A percentile compares a stretch with the other conserved stretches of the same genome.
Evolutionary conservation across 2,888 invertebrate genomes (phyloP).

Genomic region (Apoda limacodes): DNA sequence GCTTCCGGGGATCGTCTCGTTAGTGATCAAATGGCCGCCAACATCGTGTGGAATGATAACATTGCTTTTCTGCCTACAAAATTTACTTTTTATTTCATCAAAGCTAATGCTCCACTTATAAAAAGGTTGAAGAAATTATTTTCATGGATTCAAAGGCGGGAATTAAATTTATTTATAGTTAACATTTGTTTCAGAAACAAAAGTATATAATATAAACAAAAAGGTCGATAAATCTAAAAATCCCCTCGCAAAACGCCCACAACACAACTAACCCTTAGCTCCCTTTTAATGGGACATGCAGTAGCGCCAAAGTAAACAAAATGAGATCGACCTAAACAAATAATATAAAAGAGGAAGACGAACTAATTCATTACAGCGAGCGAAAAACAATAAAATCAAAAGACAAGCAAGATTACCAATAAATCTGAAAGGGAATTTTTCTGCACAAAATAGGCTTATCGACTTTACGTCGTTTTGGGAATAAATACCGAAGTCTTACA

Average conservation of each 20-base stretch:
- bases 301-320: slow-evolving; percentile 47
- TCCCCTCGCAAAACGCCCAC: slow-evolving; percentile 47
- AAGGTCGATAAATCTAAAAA: slow-evolving; percentile 48
- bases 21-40: slow-evolving; percentile 50
- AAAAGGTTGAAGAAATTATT: slow-evolving; percentile 35
- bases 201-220: slow-evolving; percentile 29
- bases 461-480: slow-evolving; percentile 54
- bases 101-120: slow-evolving; percentile 28
- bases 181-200: slow-evolving; percentile 17
- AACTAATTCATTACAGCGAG: slow-evolving; percentile 51
- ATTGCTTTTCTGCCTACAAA: slow-evolving; percentile 37
- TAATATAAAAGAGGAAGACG: slow-evolving; percentile 41
- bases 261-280: slow-evolving; percentile 41
- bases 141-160: slow-evolving; percentile 22
- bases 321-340: slow-evolving; percentile 49
- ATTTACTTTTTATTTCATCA: slow-evolving; percentile 47
- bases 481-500: slow-evolving; percentile 47
- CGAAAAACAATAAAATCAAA: slow-evolving; percentile 53
- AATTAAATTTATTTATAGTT: slow-evolving; percentile 22
- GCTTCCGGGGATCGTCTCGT: slow-evolving; percentile 53
- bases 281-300: slow-evolving; percentile 43
- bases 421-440: slow-evolving; percentile 31
- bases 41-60: slow-evolving; percentile 46
- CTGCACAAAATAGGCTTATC: slow-evolving; percentile 43
- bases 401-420: slow-evolving; percentile 53